Evolutionary conservation across 2,888 invertebrate species (phyloP).

Genomic region (Macrosiphum euphorbiae): DNA sequence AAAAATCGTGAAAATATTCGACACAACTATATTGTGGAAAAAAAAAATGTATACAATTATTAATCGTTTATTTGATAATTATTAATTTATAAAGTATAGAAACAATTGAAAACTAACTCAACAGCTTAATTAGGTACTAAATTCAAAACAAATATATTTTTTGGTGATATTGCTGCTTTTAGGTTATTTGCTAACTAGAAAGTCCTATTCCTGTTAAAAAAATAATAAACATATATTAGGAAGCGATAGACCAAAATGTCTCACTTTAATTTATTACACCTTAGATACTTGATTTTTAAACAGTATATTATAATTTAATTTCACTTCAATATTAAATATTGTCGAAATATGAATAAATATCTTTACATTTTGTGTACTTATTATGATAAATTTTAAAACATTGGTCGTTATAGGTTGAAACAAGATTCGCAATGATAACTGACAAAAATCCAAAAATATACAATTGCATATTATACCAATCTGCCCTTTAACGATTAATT

Average conservation of each 20-base stretch:
- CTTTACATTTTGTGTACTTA: background rate
- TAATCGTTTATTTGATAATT: background rate
- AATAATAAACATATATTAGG: background rate
- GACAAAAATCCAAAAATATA: background rate
- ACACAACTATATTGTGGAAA: background rate
- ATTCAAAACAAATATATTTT: background rate
- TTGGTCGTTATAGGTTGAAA: background rate
- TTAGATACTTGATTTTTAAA: background rate
- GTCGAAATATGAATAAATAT: background rate
- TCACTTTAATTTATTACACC: background rate
- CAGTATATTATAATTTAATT: background rate
- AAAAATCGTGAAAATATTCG: background rate
- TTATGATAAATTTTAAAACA: too few species aligned
- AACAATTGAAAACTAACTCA: background rate
- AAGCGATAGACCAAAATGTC: background rate
- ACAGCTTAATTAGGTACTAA: background rate
- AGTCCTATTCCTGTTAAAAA: background rate
- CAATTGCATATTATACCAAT: background rate
- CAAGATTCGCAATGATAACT: background rate
- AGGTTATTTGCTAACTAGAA: background rate
- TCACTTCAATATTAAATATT: background rate
- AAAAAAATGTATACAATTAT: background rate
- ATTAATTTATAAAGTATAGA: background rate
- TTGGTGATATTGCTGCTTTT: background rate
- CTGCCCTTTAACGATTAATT: too few species aligned